A percentile compares a stretch with the other conserved stretches of the same genome.
These are phyloP conservation scores for Coryphaenoides rupestris DNA, from an alignment of 2,113 vertebrate species.

Conservation along the genomic window DNA sequence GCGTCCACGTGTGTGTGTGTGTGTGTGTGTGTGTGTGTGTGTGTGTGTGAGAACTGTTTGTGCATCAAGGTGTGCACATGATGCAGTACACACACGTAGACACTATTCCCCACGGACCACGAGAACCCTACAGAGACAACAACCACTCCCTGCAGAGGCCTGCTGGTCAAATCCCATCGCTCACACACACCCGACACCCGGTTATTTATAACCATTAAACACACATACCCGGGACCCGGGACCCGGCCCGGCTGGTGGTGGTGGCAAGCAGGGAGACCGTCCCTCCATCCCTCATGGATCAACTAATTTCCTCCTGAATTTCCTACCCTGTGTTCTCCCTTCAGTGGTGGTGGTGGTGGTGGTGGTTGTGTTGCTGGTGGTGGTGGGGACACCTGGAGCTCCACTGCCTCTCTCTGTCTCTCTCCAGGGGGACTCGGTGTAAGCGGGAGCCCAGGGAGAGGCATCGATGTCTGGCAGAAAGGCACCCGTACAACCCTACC, in stretches of 20 bases:
- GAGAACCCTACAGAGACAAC: conserved; percentile 68
- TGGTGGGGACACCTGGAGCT: conserved; percentile 56
- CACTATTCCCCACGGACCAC: conserved; percentile 61
- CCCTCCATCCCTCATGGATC: conserved; percentile 61
- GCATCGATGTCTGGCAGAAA: conserved; percentile 49
- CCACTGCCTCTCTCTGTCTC: conserved; percentile 36
- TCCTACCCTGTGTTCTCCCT: conserved; percentile 39
- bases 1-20: conserved; percentile 20
- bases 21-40: conserved; percentile 24
- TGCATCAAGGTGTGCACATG: conserved; percentile 22
- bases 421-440: conserved; percentile 30
- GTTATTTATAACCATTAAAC: conserved; percentile 70
- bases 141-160: conserved; percentile 59
- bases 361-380: too few species aligned
- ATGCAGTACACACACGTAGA: background rate
- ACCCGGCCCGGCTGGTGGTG: conserved; percentile 18
- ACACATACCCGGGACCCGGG: too few species aligned
- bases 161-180: conserved; percentile 69
- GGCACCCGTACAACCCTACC: conserved; percentile 9
- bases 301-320: conserved; percentile 20
- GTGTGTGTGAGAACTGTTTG: conserved; percentile 14
- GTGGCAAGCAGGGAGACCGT: too few species aligned
- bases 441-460: conserved; percentile 53
- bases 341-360: conserved; percentile 10
- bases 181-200: conserved; percentile 65